phyloP scores from a whole-genome alignment of 2,113 vertebrate species.

The Columba janthina region DNA sequence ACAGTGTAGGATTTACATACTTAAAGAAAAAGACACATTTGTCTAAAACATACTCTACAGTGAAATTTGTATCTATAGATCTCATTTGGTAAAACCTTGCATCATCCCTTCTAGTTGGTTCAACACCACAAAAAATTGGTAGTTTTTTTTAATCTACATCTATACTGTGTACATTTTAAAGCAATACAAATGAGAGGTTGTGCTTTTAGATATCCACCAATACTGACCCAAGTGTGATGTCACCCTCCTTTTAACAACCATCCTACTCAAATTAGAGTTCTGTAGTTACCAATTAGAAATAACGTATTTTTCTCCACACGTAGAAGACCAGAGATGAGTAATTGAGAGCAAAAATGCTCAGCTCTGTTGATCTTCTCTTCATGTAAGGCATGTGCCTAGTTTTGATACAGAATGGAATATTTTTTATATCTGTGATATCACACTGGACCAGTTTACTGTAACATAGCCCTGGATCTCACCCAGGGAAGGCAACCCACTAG shows the following conservation, averaged over 20 bases:
- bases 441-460: slow-evolving; percentile 83
- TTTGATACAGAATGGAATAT: slow-evolving; percentile 86
- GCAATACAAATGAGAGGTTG: slow-evolving; percentile 84
- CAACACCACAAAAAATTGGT: slow-evolving; percentile 79
- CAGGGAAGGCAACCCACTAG: slow-evolving; percentile 52
- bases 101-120: slow-evolving; percentile 82
- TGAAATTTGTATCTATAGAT: slow-evolving; percentile 81
- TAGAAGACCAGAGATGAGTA: slow-evolving; percentile 66
- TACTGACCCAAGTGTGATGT: slow-evolving; percentile 75
- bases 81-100: slow-evolving; percentile 85
- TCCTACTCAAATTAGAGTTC: slow-evolving; percentile 67
- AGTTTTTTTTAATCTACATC: slow-evolving; percentile 74
- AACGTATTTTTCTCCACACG: slow-evolving; percentile 55
- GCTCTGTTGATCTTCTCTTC: slow-evolving; percentile 75
- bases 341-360: slow-evolving; percentile 61
- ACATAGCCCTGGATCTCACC: slow-evolving; percentile 65
- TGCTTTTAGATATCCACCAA: slow-evolving; percentile 77
- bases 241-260: slow-evolving; percentile 67
- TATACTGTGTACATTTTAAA: slow-evolving; percentile 84
- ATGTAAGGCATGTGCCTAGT: slow-evolving; percentile 82
- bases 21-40: slow-evolving; percentile 78
- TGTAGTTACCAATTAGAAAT: slow-evolving; percentile 59
- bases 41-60: slow-evolving; percentile 82
- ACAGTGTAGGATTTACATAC: slow-evolving; percentile 85
- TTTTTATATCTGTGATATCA: slow-evolving; percentile 83